These are phyloP conservation scores for Patagioenas fasciata DNA, from an alignment of 2,113 vertebrate genomes.

Conservation along the genomic window DNA sequence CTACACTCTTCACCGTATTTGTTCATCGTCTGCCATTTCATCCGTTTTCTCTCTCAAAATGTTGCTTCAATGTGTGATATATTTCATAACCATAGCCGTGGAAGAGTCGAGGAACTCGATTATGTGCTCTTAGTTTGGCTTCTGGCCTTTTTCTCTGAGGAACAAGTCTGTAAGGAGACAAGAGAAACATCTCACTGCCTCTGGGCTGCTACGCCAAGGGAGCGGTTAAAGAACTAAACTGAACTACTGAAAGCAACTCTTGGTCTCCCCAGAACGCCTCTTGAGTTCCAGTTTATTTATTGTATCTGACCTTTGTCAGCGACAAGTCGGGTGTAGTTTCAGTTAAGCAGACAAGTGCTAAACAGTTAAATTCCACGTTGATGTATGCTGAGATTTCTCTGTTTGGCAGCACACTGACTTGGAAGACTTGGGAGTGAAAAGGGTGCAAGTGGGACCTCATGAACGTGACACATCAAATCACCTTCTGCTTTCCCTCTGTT, in stretches of 20 bases:
- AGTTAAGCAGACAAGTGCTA: not conserved
- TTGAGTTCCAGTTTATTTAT: not conserved
- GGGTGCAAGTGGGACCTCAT: rapidly evolving
- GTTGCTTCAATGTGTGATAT: not conserved
- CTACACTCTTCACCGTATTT: not conserved
- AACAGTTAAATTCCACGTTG: not conserved
- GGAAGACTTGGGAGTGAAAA: not conserved
- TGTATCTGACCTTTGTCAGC: not conserved
- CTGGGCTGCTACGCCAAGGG: not conserved
- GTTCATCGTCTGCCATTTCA: not conserved
- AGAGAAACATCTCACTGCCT: not conserved
- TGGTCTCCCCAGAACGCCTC: not conserved
- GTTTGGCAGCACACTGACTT: not conserved
- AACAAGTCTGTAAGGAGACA: not conserved
- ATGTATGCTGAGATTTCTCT: not conserved
- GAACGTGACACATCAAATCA: not conserved
- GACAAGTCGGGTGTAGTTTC: not conserved
- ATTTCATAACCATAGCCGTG: not conserved
- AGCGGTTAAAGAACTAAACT: not conserved
- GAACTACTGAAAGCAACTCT: not conserved
- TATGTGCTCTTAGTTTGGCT: not conserved
- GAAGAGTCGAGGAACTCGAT: not conserved
- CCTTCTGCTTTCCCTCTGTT: not conserved
- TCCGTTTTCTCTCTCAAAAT: not conserved
- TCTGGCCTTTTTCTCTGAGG: not conserved